Evolutionary conservation across 2,797 vertebrate species (phyloP).

Genomic region (Bryconaethiops microstoma): DNA sequence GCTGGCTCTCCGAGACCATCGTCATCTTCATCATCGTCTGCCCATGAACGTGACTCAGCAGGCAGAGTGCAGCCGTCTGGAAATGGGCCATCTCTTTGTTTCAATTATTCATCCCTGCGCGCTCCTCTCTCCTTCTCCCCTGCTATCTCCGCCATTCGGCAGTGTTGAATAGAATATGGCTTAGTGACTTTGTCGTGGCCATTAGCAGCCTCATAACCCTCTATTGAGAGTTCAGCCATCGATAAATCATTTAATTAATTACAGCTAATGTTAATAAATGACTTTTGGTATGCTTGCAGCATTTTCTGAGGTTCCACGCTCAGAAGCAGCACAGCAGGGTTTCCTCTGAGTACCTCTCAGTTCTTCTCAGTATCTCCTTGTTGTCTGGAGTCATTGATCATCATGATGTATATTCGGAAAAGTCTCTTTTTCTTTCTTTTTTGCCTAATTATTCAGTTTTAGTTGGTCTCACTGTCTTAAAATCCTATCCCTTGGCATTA

Average conservation of each 20-base stretch:
- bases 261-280: neutral
- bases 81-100: constrained; percentile 34
- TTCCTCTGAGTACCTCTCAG: neutral
- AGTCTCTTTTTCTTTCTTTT: neutral
- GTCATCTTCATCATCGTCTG: constrained; percentile 31
- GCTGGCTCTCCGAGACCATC: constrained; percentile 32
- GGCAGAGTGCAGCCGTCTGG: constrained; percentile 47
- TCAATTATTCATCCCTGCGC: constrained; percentile 38
- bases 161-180: neutral
- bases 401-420: neutral
- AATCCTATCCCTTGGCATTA: too few species aligned
- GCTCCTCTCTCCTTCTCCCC: constrained; percentile 4
- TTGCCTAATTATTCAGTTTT: neutral
- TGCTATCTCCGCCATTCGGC: neutral
- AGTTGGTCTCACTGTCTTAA: too few species aligned
- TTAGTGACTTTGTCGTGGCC: constrained; percentile 3
- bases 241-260: neutral
- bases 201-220: constrained; percentile 8
- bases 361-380: neutral
- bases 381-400: neutral
- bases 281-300: neutral
- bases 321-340: neutral
- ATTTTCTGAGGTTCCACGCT: neutral
- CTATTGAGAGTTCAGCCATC: neutral
- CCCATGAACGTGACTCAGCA: constrained; percentile 50